These are phyloP conservation scores for Ctenochaetus hawaiiensis DNA, from an alignment of 2,797 vertebrate species.

Conservation along the genomic window DNA sequence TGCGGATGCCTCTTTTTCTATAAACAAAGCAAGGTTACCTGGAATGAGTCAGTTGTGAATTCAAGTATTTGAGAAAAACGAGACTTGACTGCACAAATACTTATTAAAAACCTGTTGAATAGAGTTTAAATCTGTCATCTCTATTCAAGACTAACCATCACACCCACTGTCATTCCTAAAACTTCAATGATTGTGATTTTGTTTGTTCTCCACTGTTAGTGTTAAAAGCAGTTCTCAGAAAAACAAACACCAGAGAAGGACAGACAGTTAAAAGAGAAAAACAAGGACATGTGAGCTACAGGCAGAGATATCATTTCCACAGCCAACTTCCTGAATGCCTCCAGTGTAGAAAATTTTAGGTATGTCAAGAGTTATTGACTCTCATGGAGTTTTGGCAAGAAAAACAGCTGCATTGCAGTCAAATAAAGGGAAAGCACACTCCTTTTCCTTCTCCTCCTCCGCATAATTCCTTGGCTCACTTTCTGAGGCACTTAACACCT, in stretches of 20 bases:
- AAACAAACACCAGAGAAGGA: conserved; percentile 1
- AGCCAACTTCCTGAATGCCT: conserved; percentile 70
- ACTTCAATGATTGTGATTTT: neutral
- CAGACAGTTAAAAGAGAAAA: conserved; percentile 15
- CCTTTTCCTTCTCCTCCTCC: conserved; percentile 31
- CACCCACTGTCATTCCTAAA: neutral
- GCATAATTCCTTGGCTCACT: conserved; percentile 46
- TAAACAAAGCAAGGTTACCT: neutral
- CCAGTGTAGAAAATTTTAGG: conserved; percentile 58
- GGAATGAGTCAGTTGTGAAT: neutral
- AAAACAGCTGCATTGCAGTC: conserved; percentile 80
- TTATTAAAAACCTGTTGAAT: neutral
- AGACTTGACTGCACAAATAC: neutral
- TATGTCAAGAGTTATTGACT: conserved; percentile 72
- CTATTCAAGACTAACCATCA: neutral
- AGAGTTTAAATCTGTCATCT: neutral
- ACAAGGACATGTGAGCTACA: conserved; percentile 38
- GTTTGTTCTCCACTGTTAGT: neutral
- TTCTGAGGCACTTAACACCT: conserved; percentile 29
- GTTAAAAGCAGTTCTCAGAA: neutral
- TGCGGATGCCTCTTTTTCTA: too few species aligned
- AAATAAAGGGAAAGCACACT: conserved; percentile 60
- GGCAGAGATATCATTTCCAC: conserved; percentile 43
- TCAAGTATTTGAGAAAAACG: neutral
- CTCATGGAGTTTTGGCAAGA: conserved; percentile 75